Conservation (phyloP, 2,113 vertebrate species). For the Ctenodactylus gundi region DNA sequence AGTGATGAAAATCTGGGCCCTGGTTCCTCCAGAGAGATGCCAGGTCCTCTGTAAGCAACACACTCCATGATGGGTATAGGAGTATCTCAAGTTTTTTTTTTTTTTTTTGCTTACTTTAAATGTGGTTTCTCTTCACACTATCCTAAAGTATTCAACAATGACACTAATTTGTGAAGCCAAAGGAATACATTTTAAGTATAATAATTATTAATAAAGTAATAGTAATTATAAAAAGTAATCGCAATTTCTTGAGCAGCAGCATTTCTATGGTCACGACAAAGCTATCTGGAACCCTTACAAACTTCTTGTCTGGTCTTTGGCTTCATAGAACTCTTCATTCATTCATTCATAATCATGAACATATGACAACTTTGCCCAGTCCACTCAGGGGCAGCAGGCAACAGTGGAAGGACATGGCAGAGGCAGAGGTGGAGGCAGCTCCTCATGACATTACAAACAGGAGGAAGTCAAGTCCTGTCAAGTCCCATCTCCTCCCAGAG, state of each 20-base stretch:
- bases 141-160: conserved; percentile 1
- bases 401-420: too few relatives aligned
- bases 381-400: too few relatives aligned
- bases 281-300: neutral
- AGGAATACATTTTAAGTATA: conserved; percentile 22
- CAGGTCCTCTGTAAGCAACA: accelerated
- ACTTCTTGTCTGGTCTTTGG: neutral
- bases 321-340: conserved; percentile 13
- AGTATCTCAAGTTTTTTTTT: too few relatives aligned
- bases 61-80: neutral
- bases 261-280: neutral
- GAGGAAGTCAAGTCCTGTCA: too few relatives aligned
- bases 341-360: neutral
- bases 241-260: neutral
- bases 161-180: neutral
- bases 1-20: neutral
- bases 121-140: neutral
- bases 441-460: too few relatives aligned
- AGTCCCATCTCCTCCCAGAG: too few relatives aligned
- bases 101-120: conserved; percentile 20
- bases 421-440: too few relatives aligned
- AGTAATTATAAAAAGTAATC: conserved; percentile 43
- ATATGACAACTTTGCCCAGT: neutral
- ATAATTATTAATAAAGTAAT: neutral
- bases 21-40: neutral